These are phyloP conservation scores for Pristionchus fissidentatus DNA, from an alignment of 2,888 invertebrate species.

Conservation along the genomic window DNA sequence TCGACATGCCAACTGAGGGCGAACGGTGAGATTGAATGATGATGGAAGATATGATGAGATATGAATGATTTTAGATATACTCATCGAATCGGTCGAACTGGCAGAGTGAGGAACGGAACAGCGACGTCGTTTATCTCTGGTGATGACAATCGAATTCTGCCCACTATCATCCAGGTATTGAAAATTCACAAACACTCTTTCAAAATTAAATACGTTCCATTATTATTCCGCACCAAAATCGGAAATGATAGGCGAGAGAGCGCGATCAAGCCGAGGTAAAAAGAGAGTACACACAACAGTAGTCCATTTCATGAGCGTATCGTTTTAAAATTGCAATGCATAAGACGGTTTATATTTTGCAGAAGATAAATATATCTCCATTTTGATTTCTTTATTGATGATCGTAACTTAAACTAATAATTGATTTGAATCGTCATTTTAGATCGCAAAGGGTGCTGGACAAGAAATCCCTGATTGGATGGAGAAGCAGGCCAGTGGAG, in stretches of 20 bases:
- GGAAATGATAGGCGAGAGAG: no score
- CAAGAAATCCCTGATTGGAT: constrained; percentile 33
- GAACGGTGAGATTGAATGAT: constrained; percentile 61
- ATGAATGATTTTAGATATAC: constrained; percentile 76
- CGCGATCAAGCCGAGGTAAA: no score
- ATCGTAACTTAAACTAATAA: no score
- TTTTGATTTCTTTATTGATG: no score
- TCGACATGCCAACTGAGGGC: constrained; percentile 77
- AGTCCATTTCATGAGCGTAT: no score
- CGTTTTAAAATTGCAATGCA: no score
- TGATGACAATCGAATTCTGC: not conserved
- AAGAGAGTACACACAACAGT: no score
- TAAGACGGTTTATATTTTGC: no score
- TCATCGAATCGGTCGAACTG: constrained; percentile 79
- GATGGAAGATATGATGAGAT: not conserved
- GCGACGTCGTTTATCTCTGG: constrained; percentile 61
- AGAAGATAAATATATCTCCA: not conserved
- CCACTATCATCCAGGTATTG: not conserved
- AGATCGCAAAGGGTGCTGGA: not conserved
- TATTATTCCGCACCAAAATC: no score
- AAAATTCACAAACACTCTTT: not conserved
- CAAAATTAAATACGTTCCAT: no score
- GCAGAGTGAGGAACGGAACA: constrained; percentile 75
- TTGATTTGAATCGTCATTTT: not conserved
- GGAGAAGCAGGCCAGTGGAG: not conserved